Evolutionary conservation across 2,797 vertebrate species (phyloP).

Genomic region (Sphenopsis melanotis): DNA sequence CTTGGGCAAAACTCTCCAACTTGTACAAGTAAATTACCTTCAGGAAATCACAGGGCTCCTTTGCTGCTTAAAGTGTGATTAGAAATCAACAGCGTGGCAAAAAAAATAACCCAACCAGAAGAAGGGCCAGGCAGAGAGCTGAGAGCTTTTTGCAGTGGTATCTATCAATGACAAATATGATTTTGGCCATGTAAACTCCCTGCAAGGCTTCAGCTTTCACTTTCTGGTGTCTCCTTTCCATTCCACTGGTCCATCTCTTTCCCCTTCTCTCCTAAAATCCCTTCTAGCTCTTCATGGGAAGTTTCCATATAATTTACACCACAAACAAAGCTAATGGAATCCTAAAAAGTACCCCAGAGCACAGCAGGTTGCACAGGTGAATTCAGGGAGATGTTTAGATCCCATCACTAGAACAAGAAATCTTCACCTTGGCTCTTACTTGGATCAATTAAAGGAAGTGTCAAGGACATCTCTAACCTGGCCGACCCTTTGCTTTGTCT

Average conservation of each 20-base stretch:
- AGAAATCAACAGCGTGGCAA: not conserved
- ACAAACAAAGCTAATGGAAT: not conserved
- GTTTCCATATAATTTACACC: not conserved
- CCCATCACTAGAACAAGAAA: not conserved
- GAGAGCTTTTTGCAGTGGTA: not conserved
- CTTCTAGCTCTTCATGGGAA: not conserved
- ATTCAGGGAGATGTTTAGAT: not conserved
- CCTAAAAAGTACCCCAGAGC: not conserved
- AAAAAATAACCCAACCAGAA: not conserved
- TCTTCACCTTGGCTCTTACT: not conserved
- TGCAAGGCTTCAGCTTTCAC: not conserved
- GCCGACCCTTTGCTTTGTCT: not conserved
- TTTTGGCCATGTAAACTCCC: not conserved
- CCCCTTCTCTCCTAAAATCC: not conserved
- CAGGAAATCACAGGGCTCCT: constrained; percentile 10
- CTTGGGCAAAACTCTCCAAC: constrained; percentile 10
- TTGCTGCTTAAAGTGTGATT: not conserved
- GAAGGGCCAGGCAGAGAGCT: not conserved
- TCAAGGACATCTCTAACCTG: not conserved
- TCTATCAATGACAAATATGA: not conserved
- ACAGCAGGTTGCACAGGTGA: not conserved
- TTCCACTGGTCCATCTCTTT: not conserved
- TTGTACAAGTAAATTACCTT: constrained; percentile 56
- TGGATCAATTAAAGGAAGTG: not conserved
- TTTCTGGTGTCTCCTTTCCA: not conserved